Percentiles rank a stretch among this genome's conserved stretches.
phyloP scores from a whole-genome alignment of 2,888 invertebrate genomes.

The Criorhina ranunculi region DNA sequence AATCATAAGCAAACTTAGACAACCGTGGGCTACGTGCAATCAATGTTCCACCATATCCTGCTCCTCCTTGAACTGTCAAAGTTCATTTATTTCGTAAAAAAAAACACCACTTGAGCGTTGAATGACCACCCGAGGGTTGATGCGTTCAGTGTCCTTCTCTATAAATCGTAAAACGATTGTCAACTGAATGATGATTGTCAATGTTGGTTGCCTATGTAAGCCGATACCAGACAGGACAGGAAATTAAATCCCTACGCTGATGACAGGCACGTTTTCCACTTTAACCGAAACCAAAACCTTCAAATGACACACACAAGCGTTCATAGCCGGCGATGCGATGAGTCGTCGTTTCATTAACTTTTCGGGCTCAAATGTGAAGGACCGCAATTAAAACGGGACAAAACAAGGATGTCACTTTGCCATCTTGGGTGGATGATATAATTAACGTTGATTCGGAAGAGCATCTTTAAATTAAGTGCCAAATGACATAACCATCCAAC shows the following conservation, averaged over 20 bases:
- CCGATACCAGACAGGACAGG: neutral
- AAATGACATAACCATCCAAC: slow-evolving; percentile 3
- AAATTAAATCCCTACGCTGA: neutral
- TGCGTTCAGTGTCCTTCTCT: neutral
- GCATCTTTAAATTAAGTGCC: slow-evolving; percentile 41
- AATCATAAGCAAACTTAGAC: slow-evolving; percentile 39
- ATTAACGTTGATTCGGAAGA: slow-evolving; percentile 19
- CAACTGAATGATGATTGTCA: slow-evolving; percentile 20
- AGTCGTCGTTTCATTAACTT: neutral
- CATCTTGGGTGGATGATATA: neutral
- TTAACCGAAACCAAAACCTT: neutral
- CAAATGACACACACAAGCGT: slow-evolving; percentile 8
- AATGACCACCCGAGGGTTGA: neutral
- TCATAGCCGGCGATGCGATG: neutral
- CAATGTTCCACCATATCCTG: slow-evolving; percentile 5
- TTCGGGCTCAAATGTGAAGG: neutral
- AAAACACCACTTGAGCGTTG: neutral
- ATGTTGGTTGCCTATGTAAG: neutral
- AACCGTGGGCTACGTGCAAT: slow-evolving; percentile 28
- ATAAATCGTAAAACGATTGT: slow-evolving; percentile 23
- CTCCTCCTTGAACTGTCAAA: neutral
- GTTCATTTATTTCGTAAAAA: slow-evolving; percentile 11
- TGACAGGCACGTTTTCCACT: slow-evolving; percentile 17
- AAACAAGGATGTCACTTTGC: neutral
- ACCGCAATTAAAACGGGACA: slow-evolving; percentile 18